phyloP scores from a whole-genome alignment of 2,888 invertebrate species.

The Ectropis crepuscularia region DNA sequence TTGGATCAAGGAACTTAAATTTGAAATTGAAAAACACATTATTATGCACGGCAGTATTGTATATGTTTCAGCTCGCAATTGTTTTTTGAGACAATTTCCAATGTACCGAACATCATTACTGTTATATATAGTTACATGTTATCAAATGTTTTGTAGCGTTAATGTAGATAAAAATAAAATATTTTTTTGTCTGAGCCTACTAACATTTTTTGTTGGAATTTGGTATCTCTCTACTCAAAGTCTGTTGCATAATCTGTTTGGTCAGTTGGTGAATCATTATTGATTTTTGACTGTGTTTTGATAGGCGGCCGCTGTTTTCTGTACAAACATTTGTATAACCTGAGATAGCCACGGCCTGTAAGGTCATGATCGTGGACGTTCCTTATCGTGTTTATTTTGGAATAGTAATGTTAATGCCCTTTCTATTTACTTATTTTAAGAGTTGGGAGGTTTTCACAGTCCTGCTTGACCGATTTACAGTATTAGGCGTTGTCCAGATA shows the following conservation, averaged over 20 bases:
- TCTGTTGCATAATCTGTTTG: conserved; percentile 31
- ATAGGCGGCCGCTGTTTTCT: conserved; percentile 55
- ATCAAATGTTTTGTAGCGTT: too few species aligned
- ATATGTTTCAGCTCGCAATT: too few species aligned
- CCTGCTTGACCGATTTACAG: neutral
- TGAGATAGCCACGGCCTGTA: conserved; percentile 41
- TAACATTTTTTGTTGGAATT: too few species aligned
- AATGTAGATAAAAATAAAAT: too few species aligned
- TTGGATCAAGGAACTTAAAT: too few species aligned
- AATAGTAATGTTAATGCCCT: conserved; percentile 25
- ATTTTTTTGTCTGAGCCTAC: too few species aligned
- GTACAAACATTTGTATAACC: conserved; percentile 58
- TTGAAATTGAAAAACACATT: too few species aligned
- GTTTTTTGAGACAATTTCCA: too few species aligned
- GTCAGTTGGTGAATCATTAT: conserved; percentile 59
- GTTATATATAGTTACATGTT: too few species aligned
- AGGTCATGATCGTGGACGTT: conserved; percentile 54
- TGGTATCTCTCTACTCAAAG: neutral
- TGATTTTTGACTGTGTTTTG: conserved; percentile 62
- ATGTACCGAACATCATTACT: too few species aligned
- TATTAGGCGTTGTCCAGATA: too few species aligned
- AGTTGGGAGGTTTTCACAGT: neutral
- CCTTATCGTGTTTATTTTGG: conserved; percentile 33
- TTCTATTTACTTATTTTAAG: conserved; percentile 14
- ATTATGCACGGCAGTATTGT: too few species aligned